Percentiles rank a stretch among this genome's conserved stretches.
Evolutionary conservation across 2,797 vertebrate species (phyloP).

Genomic region (Hypotaenidia okinawae): DNA sequence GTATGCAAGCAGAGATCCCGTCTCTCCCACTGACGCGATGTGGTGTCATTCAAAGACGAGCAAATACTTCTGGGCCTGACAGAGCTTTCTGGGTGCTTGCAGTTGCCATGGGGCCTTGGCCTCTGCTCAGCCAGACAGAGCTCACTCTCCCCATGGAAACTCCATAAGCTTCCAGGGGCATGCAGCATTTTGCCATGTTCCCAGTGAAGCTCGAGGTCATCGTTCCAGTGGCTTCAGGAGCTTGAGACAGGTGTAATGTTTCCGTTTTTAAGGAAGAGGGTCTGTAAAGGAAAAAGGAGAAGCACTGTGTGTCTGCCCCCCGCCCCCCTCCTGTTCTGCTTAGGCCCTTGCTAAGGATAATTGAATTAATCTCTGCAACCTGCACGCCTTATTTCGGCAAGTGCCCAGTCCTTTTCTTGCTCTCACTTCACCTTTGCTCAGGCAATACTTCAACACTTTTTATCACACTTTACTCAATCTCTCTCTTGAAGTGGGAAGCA

Average conservation of each 20-base stretch:
- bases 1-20: fast-evolving
- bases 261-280: background rate
- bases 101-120: too few relatives aligned
- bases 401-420: background rate
- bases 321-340: background rate
- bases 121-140: background rate
- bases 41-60: background rate
- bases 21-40: fast-evolving
- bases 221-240: background rate
- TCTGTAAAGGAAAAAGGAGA: background rate
- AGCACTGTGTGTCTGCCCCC: too few relatives aligned
- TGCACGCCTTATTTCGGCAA: background rate
- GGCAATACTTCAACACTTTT: background rate
- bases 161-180: background rate
- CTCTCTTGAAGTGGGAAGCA: background rate
- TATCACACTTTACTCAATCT: background rate
- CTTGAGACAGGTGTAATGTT: too few relatives aligned
- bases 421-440: background rate
- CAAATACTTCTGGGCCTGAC: background rate
- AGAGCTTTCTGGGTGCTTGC: background rate
- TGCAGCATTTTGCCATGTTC: background rate
- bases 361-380: background rate
- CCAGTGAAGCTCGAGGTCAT: background rate
- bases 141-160: too few relatives aligned
- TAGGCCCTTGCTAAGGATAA: background rate